Base-by-base conservation (phyloP, 1,140 invertebrate genomes). In the Drosophila ogumai region DNA sequence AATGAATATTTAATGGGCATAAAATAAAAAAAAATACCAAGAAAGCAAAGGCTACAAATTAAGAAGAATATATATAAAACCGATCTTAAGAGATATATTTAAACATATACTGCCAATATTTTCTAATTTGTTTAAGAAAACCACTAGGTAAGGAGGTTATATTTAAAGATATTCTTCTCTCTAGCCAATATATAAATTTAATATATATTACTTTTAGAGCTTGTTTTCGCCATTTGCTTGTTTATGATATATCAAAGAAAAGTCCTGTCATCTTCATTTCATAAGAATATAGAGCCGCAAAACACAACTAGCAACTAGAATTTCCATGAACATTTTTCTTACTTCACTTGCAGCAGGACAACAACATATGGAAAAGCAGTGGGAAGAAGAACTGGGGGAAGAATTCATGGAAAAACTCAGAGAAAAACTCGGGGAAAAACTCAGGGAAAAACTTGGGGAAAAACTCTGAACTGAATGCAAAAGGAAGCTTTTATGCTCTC, bases 211-310 rank as follows among this genome's bases (percentile, higher is more conserved):
- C 22, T 8, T 9, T 22, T 1, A 36, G 7, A 22, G 5, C 34
- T 22, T 54, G 52, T 9, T 25, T 25, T 38, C 19, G 52, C 22
- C 12, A 38, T 38, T 36, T 15, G 4, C 19, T 25, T 15, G 52
- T n/a, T 38, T 55, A 15, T 54, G 52, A 55, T 55, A 55, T 25
- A 38, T 55, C 52, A 55, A 55, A 55, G 52, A 4, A 38, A n/a
- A n/a, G 13, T 55, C 7, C 49, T 38, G 50, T 38, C 50, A 38
- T 22, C 1, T 5, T 38, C 34, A 25, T 22, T 55, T 22, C 36
- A 1, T 25, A 54, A n/a, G 19, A 36, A 54, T 22, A 28, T 28
- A 28, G 25, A 15, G 32, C 13, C 17, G 7, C 7, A 32, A 31
- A 32, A 50, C 47, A 15, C 13, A 50, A 32, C 15, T 32, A 50